Conservation (phyloP, 1,140 invertebrate genomes). For the Cyrtorhinus lividipennis region DNA sequence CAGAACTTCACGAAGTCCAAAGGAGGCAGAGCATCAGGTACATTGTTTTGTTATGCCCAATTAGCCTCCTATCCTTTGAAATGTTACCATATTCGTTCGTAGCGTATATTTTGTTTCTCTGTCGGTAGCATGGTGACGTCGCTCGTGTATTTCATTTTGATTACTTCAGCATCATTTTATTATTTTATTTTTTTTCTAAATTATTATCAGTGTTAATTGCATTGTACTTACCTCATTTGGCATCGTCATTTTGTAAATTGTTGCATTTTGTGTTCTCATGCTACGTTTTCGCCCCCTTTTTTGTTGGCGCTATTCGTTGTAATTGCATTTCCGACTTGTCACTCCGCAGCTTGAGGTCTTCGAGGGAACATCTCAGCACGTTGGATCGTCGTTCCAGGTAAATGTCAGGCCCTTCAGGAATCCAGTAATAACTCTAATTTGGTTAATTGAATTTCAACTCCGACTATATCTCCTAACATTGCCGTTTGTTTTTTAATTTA, state of each 20-base stretch:
- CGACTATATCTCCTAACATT: background rate
- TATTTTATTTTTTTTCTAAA: no score
- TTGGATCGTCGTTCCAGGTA: conserved; percentile 23
- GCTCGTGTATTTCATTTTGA: no score
- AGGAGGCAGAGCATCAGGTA: conserved; percentile 29
- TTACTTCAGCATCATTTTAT: no score
- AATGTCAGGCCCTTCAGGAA: conserved; percentile 2
- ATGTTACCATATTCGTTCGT: no score
- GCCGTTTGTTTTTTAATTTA: background rate
- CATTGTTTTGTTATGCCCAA: no score
- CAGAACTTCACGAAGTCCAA: conserved; percentile 31
- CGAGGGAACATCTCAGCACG: conserved; percentile 21
- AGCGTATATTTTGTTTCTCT: no score
- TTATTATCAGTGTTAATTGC: no score
- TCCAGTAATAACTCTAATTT: no score
- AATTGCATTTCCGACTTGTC: conserved; percentile 16
- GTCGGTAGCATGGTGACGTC: no score
- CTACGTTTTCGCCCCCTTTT: background rate
- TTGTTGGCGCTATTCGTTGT: no score
- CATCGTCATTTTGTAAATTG: background rate
- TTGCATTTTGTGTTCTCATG: background rate
- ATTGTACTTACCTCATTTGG: no score
- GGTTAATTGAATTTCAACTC: background rate
- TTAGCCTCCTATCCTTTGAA: no score
- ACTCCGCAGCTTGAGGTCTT: conserved; percentile 22